phyloP scores from a whole-genome alignment of 37 sponge, comb jelly and placozoan genomes.

The Geodia barretti region DNA sequence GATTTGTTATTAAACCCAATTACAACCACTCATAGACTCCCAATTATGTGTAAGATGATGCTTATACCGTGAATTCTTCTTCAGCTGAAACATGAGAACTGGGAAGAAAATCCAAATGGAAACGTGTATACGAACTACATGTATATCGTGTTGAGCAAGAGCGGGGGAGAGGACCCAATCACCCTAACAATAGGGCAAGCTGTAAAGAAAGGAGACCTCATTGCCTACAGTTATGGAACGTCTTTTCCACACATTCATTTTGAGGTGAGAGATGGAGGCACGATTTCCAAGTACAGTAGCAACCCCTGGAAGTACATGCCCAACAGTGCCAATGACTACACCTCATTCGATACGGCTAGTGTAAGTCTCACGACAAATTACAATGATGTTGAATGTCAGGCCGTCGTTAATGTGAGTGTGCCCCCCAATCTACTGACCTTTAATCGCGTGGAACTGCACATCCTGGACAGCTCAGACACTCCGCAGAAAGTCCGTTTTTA shows the following conservation, averaged over 20 bases:
- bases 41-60: not conserved
- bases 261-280: slow-evolving; percentile 7
- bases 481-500: not conserved
- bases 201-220: slow-evolving; percentile 7
- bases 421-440: slow-evolving; percentile 6
- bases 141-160: not conserved
- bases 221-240: not conserved
- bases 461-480: not conserved
- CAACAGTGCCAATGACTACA: not conserved
- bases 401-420: slow-evolving; percentile 10
- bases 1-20: too few species aligned
- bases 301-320: slow-evolving; percentile 29
- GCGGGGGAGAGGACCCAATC: not conserved
- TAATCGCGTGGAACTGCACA: slow-evolving; percentile 10
- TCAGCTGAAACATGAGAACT: not conserved
- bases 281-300: not conserved
- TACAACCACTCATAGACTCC: not conserved
- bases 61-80: too few species aligned
- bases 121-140: slow-evolving; percentile 16
- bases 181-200: not conserved
- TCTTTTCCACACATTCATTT: not conserved
- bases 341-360: not conserved
- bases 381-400: not conserved
- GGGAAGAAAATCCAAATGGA: not conserved
- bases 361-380: not conserved